phyloP scores from a whole-genome alignment of 2,113 vertebrate species.

The Chitala chitala region DNA sequence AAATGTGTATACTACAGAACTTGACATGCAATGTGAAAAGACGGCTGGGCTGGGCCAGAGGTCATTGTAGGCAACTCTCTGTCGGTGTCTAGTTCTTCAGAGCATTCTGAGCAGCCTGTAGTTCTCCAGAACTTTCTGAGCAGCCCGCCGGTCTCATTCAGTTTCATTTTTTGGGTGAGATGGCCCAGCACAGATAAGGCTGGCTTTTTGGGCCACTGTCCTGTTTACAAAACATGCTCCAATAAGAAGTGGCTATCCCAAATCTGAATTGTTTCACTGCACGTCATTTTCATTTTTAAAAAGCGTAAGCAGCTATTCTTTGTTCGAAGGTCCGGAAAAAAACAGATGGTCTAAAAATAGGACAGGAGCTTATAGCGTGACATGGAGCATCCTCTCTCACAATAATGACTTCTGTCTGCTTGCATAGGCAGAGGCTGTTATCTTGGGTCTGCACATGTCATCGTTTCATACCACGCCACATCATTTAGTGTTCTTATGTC shows the following conservation, averaged over 20 bases:
- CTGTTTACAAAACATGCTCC: conserved; percentile 24
- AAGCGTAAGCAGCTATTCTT: conserved; percentile 29
- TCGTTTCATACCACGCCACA: not conserved
- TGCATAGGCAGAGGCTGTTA: conserved; percentile 10
- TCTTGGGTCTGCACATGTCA: conserved; percentile 8
- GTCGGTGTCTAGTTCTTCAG: no score
- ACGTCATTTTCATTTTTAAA: conserved; percentile 17
- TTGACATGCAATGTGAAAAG: no score
- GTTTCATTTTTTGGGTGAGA: no score
- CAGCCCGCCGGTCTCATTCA: no score
- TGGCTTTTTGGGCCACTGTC: not conserved
- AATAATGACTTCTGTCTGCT: conserved; percentile 6
- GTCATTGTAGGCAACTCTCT: no score
- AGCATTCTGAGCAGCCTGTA: no score
- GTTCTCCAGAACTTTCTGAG: no score
- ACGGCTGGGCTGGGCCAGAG: no score
- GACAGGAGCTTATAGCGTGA: not conserved
- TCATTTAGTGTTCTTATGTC: not conserved
- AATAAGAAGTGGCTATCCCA: conserved; percentile 26
- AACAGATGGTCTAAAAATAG: conserved; percentile 22
- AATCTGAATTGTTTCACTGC: conserved; percentile 27
- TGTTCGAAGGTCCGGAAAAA: no score
- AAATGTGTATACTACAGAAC: no score
- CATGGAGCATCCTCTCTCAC: not conserved
- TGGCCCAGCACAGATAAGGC: not conserved